Evolutionary conservation across 2,888 invertebrate species (phyloP).

Genomic region (Lottia gigantea): DNA sequence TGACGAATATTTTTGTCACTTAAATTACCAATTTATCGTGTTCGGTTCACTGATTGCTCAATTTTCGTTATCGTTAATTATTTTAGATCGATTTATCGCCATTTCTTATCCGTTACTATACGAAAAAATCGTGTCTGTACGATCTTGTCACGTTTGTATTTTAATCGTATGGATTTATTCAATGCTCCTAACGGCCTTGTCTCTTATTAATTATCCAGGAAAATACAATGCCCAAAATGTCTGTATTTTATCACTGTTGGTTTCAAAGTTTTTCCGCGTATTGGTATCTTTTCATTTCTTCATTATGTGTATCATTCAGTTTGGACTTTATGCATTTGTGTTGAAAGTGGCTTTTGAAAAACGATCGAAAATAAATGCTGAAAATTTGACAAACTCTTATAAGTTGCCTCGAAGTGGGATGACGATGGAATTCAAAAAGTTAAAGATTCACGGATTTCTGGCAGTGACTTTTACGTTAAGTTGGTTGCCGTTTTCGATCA

Average conservation of each 20-base stretch:
- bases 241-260: too few species aligned
- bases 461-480: not conserved
- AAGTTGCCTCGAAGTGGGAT: not conserved
- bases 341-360: too few species aligned
- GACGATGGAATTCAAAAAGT: not conserved
- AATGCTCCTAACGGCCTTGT: not conserved
- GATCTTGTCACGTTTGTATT: not conserved
- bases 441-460: not conserved
- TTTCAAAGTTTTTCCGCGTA: too few species aligned
- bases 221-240: too few species aligned
- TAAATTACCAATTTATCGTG: not conserved
- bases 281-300: too few species aligned
- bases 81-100: slow-evolving; percentile 12
- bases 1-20: not conserved
- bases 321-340: too few species aligned
- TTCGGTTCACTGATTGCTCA: not conserved
- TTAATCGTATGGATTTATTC: slow-evolving; percentile 7
- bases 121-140: not conserved
- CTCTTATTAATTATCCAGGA: too few species aligned
- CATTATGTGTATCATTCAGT: too few species aligned
- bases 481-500: not conserved
- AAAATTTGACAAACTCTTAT: too few species aligned
- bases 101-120: not conserved
- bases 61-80: not conserved
- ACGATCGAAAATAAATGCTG: too few species aligned